phyloP scores from a whole-genome alignment of 1,140 invertebrate species.

The Apis dorsata region DNA sequence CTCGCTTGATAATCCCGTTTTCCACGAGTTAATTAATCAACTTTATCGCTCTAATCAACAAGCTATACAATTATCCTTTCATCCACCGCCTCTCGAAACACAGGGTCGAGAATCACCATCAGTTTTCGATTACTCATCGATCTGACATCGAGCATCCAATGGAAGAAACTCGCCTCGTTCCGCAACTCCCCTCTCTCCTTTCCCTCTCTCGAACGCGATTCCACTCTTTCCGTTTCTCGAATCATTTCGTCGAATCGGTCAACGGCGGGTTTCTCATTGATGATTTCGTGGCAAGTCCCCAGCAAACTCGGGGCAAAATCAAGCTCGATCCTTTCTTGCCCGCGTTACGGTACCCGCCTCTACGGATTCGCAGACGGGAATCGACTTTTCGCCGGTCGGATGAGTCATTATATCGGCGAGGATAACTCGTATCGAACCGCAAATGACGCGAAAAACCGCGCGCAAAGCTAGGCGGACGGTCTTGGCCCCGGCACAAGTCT shows the following conservation, averaged over 20 bases:
- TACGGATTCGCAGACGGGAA: constrained; percentile 43
- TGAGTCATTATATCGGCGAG: constrained; percentile 29
- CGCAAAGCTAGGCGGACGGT: constrained; percentile 23
- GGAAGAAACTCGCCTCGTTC: not conserved
- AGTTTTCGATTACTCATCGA: not conserved
- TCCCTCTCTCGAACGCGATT: too few relatives aligned
- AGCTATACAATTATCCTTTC: too few relatives aligned
- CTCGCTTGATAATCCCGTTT: too few relatives aligned
- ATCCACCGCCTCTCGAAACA: not conserved
- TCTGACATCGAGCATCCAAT: too few relatives aligned
- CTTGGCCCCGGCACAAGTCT: constrained; percentile 3
- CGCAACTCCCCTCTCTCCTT: constrained; percentile 11
- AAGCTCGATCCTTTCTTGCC: constrained; percentile 51
- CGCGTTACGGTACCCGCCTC: constrained; percentile 56
- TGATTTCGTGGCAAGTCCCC: constrained; percentile 54
- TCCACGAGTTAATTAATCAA: too few relatives aligned
- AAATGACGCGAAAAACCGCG: constrained; percentile 47
- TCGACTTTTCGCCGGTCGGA: constrained; percentile 32
- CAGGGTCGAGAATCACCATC: not conserved
- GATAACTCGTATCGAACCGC: constrained; percentile 42
- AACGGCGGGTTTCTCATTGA: constrained; percentile 47
- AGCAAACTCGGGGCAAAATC: constrained; percentile 54
- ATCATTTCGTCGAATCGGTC: not conserved
- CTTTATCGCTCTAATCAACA: too few relatives aligned
- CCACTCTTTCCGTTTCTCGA: too few relatives aligned